These are phyloP conservation scores for Aleiodes sp. DNA, from an alignment of 1,140 invertebrate species.

Conservation along the genomic window DNA sequence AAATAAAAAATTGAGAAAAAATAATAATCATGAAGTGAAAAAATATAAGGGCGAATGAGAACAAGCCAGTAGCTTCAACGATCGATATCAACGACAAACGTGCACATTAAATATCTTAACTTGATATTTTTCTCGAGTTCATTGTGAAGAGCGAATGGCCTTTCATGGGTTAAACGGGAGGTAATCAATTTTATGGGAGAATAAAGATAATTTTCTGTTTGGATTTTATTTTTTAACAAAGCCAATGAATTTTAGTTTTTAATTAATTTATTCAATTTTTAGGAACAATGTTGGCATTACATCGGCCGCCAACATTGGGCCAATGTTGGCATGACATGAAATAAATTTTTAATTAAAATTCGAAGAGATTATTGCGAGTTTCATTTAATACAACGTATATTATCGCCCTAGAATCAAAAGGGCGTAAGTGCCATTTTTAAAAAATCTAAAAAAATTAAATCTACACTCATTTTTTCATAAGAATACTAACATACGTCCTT, in stretches of 20 bases:
- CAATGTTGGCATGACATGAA: no score
- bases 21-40: no score
- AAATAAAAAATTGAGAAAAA: neutral
- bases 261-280: neutral
- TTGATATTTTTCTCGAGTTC: neutral
- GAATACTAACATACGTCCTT: no score
- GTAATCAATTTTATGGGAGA: neutral
- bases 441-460: no score
- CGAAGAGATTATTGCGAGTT: no score
- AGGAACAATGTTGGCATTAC: no score
- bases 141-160: neutral
- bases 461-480: no score
- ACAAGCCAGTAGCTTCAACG: neutral
- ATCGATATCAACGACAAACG: neutral
- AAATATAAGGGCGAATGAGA: neutral
- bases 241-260: neutral
- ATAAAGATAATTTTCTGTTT: neutral
- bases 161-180: neutral
- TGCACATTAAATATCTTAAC: constrained; percentile 3
- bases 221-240: neutral
- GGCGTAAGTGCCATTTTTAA: no score
- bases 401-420: no score
- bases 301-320: no score
- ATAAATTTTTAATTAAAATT: no score
- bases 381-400: no score